Base-by-base conservation (phyloP, 2,888 invertebrate species). In the Agriopis leucophaearia region DNA sequence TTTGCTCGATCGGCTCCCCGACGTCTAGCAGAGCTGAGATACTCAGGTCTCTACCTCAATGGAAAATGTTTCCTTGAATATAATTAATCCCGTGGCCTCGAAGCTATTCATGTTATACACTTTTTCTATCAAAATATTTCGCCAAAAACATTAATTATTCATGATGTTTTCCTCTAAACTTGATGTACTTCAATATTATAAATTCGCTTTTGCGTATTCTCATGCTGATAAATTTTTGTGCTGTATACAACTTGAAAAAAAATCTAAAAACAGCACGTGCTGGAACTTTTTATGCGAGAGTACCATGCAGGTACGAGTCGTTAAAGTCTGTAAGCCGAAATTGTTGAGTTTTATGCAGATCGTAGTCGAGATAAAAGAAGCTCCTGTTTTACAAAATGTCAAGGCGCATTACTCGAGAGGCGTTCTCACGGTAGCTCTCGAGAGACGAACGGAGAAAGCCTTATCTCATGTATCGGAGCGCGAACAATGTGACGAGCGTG, bases 401-500 rank as follows among this genome's bases (percentile, higher is more conserved):
- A 84, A 81, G 82, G 80, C 76, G 80, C 79, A 81, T 85, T 81
- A 82, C 81, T 82, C 78, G 70, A 84, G 80, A 78, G 80, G 76
- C 77, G 81, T 89, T 92, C 92, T 90, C 91, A 92, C 92, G 91
- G 92, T 90, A 90, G 92, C 92, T 86, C 83, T 85, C 78, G 73
- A 85, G 79, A 84, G 87, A 86, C 81, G 86, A 84, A 81, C 82
- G 82, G 90, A 88, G 89, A 92, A 90, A 92, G 91, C 88, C 86
- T 91, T 92, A 92, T 93, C 93, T 89, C 82, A 83, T 83, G 85
- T 89, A 92, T 91, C 91, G 86, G 85, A 86, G 85, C 87, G 87
- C 85, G 84, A 89, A 93, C 92, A 92, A 93, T 90, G 90, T 82
- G 88, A 88, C 88, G 90, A 92, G 90, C 90, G 87, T 89, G 91